Evolutionary conservation across 2,797 vertebrate species (phyloP).

Genomic region (Sarcoramphus papa): DNA sequence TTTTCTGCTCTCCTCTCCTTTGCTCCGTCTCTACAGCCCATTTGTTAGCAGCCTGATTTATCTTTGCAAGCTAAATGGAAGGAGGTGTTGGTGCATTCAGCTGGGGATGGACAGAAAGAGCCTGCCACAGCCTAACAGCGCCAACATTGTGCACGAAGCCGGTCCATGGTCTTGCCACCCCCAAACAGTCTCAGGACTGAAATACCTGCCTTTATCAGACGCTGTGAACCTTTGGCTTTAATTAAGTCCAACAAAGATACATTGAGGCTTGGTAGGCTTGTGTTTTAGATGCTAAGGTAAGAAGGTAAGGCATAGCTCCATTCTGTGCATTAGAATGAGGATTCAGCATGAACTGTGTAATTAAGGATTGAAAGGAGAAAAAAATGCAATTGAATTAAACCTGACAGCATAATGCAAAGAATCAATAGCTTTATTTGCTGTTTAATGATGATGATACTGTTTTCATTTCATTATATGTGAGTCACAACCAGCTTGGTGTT

Average conservation of each 20-base stretch:
- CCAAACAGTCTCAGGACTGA: neutral
- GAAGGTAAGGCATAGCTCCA: conserved; percentile 41
- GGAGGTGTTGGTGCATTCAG: neutral
- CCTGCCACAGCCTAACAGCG: neutral
- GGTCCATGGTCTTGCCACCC: neutral
- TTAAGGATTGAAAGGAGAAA: conserved; percentile 63
- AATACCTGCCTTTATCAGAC: conserved; percentile 31
- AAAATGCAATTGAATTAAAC: conserved; percentile 65
- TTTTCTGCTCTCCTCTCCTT: neutral
- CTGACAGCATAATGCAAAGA: conserved; percentile 64
- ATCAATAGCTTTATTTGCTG: conserved; percentile 69
- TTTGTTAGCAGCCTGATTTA: neutral
- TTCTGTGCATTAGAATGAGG: conserved; percentile 56
- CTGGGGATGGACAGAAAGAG: neutral
- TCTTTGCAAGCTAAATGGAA: neutral
- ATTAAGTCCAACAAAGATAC: conserved; percentile 56
- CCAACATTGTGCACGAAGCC: neutral
- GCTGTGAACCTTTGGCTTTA: conserved; percentile 55
- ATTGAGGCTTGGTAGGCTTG: conserved; percentile 18
- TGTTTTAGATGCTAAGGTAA: conserved; percentile 56
- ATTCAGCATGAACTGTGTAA: conserved; percentile 53
- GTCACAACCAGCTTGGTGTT: conserved; percentile 54
- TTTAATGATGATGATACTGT: conserved; percentile 71
- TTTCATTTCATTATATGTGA: conserved; percentile 62
- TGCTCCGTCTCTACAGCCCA: neutral